Evolutionary conservation across 2,888 invertebrate genomes (phyloP), one percentile per base, ranked within the genome.

Genomic region (Diaperis boleti): DNA sequence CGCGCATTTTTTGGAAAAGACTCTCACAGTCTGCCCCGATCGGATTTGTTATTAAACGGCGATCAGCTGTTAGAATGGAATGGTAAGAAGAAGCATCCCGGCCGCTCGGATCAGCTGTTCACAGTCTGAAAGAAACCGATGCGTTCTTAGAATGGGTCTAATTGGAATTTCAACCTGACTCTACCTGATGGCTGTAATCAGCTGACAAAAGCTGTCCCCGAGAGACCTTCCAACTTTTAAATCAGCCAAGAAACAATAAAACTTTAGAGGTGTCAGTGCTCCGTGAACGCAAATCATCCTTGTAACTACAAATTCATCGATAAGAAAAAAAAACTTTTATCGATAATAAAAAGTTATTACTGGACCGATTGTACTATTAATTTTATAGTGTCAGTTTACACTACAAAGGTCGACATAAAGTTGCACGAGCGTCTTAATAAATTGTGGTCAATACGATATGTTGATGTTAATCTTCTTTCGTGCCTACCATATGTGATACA

Each of bases 1-100:
- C 66, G 66, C 64, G 66, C 64, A 60, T 62, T 63, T 66, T 66
- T 62, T n/a, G 47, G 22, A 41, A 59, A 62, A 63, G 41, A 54
- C 14, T 49, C 55, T 66, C 63, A 66, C 66, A 54, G 18, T 66
- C 49, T 62, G 8, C n/a, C 2, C 20, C n/a, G 3, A 8, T 44
- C 8, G 10, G 6, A 26, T 6, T 18, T 13, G 18, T 22, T 26
- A 17, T 2, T 18, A 14, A 15, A 11, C 11, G n/a, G 54, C 10
- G 29, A 41, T 31, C 54, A 42, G 42, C 54, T 41, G 54, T 54
- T 52, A 56, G 56, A 45, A 56, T 45, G 45, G 44, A 14, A 18
- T 15, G 17, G 31, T 56, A 44, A n/a, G n/a, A n/a, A n/a, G n/a
- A n/a, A n/a, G n/a, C n/a, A n/a, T n/a, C n/a, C 55, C 57, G 52